Base-by-base conservation (phyloP, 2,797 vertebrate species). In the Argyrosomus regius region DNA sequence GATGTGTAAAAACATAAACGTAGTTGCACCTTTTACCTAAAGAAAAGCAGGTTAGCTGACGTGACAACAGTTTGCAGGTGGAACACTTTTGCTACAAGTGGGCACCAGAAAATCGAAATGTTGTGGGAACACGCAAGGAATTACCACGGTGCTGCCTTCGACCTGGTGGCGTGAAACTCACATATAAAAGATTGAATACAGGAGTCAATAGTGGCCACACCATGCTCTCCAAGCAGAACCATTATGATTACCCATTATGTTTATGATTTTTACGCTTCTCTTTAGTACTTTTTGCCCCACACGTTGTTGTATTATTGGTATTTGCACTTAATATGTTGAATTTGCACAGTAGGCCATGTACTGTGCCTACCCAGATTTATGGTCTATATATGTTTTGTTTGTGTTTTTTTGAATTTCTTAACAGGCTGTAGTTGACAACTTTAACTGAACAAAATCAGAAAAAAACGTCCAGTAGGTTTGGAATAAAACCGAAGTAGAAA, bases 81-180 rank as follows among this genome's bases (percentile, higher is more conserved):
- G 22, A 52, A 39, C 43, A 22, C 45, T 82, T 78, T 76, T 16
- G 70, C 73, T 49, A 7, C 43, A 73, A 57, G 56, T 22, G 62
- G 57, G 46, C 48, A 90, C 95, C 96, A 95, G 94, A 96, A 97
- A 96, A 97, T 96, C 77, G 82, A 81, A 78, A 89, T 86, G 92
- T 88, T 95, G 93, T 94, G 94, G 85, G 45, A 35, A 94, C 94
- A 94, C 86, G 89, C 83, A 83, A 85, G 88, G 58, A 90, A 94
- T 95, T 95, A 94, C 87, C 96, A 96, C 82, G 89, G 95, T 94
- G 80, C 95, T 91, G 86, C 92, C 87, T 92, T 88, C 78, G 26
- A 80, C 81, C 86, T 88, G 85, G 39, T 88, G 95, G 94, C 94
- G 90, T 96, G 96, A 96, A 96, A 95, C 86, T 58, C 50, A 65